Evolutionary conservation across 37 sponge, comb jelly and placozoan species (phyloP).

Genomic region (Dysidea cf. avara): DNA sequence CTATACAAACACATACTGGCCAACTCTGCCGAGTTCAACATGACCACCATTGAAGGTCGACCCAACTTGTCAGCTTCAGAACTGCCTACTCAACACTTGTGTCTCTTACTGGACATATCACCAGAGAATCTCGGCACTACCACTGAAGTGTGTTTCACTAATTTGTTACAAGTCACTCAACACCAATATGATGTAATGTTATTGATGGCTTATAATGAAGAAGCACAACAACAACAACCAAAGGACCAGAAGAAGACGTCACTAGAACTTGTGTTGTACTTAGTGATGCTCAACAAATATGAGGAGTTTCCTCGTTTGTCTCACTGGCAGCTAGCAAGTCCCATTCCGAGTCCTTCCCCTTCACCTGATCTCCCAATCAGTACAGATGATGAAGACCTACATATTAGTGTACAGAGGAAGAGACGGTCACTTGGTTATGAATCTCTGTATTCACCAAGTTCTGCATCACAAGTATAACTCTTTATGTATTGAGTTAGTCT

Average conservation of each 20-base stretch:
- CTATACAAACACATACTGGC: constrained; percentile 61
- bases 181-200: constrained; percentile 24
- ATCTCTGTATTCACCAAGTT: constrained; percentile 8
- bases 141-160: constrained; percentile 34
- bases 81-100: constrained; percentile 1
- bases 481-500: no score
- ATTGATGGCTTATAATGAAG: constrained; percentile 21
- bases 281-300: constrained; percentile 46
- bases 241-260: background rate
- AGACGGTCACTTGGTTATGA: constrained; percentile 34
- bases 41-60: constrained; percentile 27
- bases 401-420: constrained; percentile 16
- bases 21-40: constrained; percentile 44
- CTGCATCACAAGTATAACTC: constrained; percentile 16
- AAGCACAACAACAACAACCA: background rate
- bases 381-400: constrained; percentile 20
- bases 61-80: background rate
- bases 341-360: background rate
- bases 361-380: background rate
- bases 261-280: constrained; percentile 32
- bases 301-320: constrained; percentile 52
- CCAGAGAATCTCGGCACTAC: constrained; percentile 17
- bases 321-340: background rate
- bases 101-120: constrained; percentile 45
- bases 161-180: constrained; percentile 22